These are phyloP conservation scores for Craseonycteris thonglongyai DNA, from an alignment of 2,113 vertebrate species.

Conservation along the genomic window DNA sequence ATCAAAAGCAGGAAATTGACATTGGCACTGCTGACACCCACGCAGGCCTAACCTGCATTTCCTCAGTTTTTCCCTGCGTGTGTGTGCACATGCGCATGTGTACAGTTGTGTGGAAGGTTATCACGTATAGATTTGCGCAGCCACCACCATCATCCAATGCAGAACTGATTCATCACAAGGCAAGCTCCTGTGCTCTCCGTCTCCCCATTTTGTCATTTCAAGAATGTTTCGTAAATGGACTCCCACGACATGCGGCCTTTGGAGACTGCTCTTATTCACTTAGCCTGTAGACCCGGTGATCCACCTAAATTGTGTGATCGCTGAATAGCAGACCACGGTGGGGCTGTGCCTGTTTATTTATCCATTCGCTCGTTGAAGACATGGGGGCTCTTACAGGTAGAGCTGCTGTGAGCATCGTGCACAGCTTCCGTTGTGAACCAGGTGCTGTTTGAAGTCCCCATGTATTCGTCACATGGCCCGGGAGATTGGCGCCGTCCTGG, in stretches of 20 bases:
- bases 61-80: fast-evolving
- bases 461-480: background rate
- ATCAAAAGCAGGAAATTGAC: fast-evolving
- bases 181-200: fast-evolving
- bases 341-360: no score
- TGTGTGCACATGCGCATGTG: fast-evolving
- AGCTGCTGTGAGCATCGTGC: background rate
- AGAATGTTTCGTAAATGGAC: fast-evolving
- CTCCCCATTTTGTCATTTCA: background rate
- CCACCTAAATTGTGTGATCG: fast-evolving
- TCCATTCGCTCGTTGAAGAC: fast-evolving
- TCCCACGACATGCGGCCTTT: fast-evolving
- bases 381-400: fast-evolving
- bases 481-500: fast-evolving
- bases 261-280: no score
- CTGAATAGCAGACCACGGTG: fast-evolving
- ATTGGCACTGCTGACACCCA: fast-evolving
- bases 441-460: background rate
- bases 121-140: fast-evolving
- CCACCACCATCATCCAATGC: fast-evolving
- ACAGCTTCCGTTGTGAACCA: background rate
- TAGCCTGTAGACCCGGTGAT: fast-evolving
- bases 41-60: background rate
- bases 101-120: background rate
- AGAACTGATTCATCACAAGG: fast-evolving